phyloP scores from a whole-genome alignment of 2,113 vertebrate genomes.

The Piaya cayana region DNA sequence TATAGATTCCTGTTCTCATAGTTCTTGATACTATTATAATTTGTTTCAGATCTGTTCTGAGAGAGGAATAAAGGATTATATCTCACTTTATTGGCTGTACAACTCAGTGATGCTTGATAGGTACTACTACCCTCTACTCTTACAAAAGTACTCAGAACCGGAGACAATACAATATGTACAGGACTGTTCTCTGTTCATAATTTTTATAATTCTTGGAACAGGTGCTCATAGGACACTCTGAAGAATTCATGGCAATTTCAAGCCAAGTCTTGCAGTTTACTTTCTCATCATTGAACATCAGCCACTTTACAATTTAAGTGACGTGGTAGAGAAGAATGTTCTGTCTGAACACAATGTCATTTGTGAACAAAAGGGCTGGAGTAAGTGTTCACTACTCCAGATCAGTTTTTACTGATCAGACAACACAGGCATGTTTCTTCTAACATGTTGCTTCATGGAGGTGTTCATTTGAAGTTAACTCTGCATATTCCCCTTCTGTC shows the following conservation, averaged over 20 bases:
- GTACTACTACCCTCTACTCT: neutral
- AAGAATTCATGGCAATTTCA: neutral
- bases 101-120: neutral
- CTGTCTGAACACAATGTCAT: neutral
- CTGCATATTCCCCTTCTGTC: neutral
- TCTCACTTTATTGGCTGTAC: neutral
- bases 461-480: neutral
- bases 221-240: neutral
- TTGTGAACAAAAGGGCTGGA: neutral
- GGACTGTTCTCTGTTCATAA: neutral
- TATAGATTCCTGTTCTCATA: neutral
- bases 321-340: neutral
- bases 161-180: neutral
- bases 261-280: neutral
- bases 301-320: neutral
- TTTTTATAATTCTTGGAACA: neutral
- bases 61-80: neutral
- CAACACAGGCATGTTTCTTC: neutral
- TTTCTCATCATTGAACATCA: neutral
- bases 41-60: neutral
- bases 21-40: neutral
- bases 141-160: neutral
- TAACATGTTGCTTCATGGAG: neutral
- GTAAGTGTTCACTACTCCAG: neutral
- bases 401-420: neutral